phyloP scores from a whole-genome alignment of 2,888 invertebrate species.

The Abscondita cerata region DNA sequence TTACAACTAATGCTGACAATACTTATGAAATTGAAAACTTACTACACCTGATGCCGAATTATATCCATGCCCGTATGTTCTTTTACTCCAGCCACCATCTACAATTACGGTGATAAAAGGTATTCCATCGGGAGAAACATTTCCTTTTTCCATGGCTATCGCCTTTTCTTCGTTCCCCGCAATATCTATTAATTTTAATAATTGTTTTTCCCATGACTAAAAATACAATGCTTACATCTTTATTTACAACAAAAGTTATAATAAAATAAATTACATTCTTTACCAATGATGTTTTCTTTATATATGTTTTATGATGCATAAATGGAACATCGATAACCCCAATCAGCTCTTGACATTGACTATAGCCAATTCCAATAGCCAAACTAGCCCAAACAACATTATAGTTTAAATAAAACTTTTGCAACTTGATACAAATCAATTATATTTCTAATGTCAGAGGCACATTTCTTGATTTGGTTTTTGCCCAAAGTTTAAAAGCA shows the following conservation, averaged over 20 bases:
- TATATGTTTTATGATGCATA: not conserved
- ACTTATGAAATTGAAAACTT: not conserved
- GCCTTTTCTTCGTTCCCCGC: not conserved
- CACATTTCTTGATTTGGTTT: too few relatives aligned
- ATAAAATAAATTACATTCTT: too few relatives aligned
- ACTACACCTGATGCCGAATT: not conserved
- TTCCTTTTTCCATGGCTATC: not conserved
- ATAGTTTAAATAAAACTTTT: too few relatives aligned
- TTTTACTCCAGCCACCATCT: too few relatives aligned
- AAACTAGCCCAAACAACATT: not conserved
- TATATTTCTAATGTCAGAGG: too few relatives aligned
- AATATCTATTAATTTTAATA: not conserved
- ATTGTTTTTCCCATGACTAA: not conserved
- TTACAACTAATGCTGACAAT: not conserved
- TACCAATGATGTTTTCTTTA: not conserved
- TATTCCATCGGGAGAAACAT: not conserved
- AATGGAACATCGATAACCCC: not conserved
- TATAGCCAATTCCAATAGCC: conserved; percentile 3
- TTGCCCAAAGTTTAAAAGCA: too few relatives aligned
- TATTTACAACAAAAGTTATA: not conserved
- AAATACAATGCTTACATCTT: not conserved
- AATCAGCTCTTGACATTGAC: conserved; percentile 2
- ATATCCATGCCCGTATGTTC: too few relatives aligned
- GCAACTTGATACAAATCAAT: too few relatives aligned
- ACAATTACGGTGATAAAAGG: too few relatives aligned